phyloP scores from a whole-genome alignment of 2,113 vertebrate genomes.

The Spheniscus mendiculus region DNA sequence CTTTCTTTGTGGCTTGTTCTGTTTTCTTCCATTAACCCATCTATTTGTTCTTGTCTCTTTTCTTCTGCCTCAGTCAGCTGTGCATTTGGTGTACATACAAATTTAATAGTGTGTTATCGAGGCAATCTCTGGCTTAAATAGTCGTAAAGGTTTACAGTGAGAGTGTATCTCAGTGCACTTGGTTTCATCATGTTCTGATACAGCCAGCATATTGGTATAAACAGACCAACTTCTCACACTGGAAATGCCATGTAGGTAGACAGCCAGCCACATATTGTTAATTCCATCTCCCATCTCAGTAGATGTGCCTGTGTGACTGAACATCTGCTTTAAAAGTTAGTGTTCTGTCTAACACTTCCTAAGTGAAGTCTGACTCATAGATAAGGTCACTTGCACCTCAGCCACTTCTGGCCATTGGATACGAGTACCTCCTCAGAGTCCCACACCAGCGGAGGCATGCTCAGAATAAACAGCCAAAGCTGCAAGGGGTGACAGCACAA shows the following conservation, averaged over 20 bases:
- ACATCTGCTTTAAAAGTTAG: background rate
- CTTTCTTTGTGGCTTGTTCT: background rate
- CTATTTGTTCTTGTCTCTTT: background rate
- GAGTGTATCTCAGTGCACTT: background rate
- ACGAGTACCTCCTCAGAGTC: background rate
- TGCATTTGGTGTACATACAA: background rate
- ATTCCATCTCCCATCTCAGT: background rate
- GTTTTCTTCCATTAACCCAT: background rate
- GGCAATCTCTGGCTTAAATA: background rate
- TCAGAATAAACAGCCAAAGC: background rate
- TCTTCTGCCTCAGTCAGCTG: background rate
- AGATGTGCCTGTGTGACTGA: background rate
- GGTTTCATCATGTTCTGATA: background rate
- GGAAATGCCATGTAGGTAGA: background rate
- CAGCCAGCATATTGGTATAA: background rate
- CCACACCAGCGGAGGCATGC: background rate
- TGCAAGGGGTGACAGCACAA: background rate
- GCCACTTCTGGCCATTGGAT: background rate
- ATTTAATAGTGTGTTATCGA: background rate
- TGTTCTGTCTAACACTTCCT: background rate
- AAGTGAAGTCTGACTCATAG: background rate
- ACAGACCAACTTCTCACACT: background rate
- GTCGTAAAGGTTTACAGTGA: background rate
- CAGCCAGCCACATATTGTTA: background rate
- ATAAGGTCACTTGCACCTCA: background rate